Base-by-base conservation (phyloP, 1,140 invertebrate species). In the Dysdera silvatica region DNA sequence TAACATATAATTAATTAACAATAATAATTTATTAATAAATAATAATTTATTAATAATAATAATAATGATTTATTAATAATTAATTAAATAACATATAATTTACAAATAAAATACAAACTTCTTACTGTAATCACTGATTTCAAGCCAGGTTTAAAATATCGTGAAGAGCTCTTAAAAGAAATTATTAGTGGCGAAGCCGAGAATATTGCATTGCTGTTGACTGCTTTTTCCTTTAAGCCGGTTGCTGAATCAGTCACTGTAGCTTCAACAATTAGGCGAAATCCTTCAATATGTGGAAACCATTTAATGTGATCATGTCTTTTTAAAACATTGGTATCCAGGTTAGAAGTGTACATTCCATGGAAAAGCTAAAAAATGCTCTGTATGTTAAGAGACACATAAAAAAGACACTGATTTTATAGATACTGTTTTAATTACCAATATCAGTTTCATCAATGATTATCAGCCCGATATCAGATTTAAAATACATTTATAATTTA, bases 81-180 rank as follows among this genome's bases (percentile, higher is more conserved):
- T n/a, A n/a, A n/a, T n/a, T n/a, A n/a, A n/a, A n/a, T n/a, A n/a
- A n/a, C n/a, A n/a, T n/a, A n/a, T n/a, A n/a, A n/a, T n/a, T n/a
- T n/a, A n/a, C n/a, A 52, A 0, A 16, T 41, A 65, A 28, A 32
- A 31, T 29, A 56, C 14, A 40, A 41, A 23, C 12, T 31, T 35
- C 66, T 66, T 68, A 75, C 74, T 58, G 69, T 61, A 20, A 75
- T 55, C 31, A 68, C 59, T 45, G 71, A 75, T 0, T 63, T 55
- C n/a, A 75, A 54, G 31, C 73, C 74, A 28, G 74, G 74, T 57
- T 73, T 74, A 53, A 75, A 76, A 60, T 71, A 68, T 35, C 64
- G 60, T 4, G 68, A 61, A 3, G 72, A 70, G 26, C 71, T 64
- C 14, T 67, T 64, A 58, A 73, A 71, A 10, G 70, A 71, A 47